Evolutionary conservation across 1,140 invertebrate genomes (phyloP), one percentile per base, ranked within the genome.

Genomic region (Hyles vespertilio): DNA sequence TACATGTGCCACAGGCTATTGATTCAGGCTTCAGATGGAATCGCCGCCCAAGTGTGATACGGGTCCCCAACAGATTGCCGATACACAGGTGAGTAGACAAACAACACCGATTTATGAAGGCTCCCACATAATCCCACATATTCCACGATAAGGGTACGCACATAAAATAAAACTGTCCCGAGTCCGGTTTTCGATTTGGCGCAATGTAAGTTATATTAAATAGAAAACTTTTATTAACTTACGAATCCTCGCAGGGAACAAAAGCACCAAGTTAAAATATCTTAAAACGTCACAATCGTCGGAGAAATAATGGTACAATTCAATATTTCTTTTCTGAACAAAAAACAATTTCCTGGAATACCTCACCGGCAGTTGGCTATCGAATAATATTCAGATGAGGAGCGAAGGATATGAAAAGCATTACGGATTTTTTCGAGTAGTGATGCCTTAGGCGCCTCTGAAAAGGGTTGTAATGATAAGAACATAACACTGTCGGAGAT

Each of bases 91-190:
- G 63, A 69, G 67, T 69, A 56, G 65, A 63, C 56, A 65, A 73
- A 69, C 60, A 69, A 71, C 67, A 73, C 68, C 74, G 69, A 70
- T 77, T 79, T 77, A 75, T 71, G 64, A 68, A 53, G 60, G 65
- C 57, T 51, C 46, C 4, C 7, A 43, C 51, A 45, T 61, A 63
- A 63, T 68, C 51, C 53, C 50, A 54, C 57, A 67, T 59, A 66
- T 55, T 56, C 56, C 53, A 56, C 58, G 51, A 58, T 48, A 48
- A 63, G 50, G 56, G 51, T 59, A 56, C 34, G 36, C 57, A 58
- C 36, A 65, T 67, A 71, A 71, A 71, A 56, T 57, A 22, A 54
- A 63, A 61, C 59, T 51, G 49, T 59, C 56, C 33, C 53, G 48
- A 64, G 47, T 59, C 59, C 61, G 58, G 68, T 65, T 59, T 71